Evolutionary conservation across 2,113 vertebrate species (phyloP), one percentile per base, ranked within the genome.

Genomic region (Potamarius usumacintae): DNA sequence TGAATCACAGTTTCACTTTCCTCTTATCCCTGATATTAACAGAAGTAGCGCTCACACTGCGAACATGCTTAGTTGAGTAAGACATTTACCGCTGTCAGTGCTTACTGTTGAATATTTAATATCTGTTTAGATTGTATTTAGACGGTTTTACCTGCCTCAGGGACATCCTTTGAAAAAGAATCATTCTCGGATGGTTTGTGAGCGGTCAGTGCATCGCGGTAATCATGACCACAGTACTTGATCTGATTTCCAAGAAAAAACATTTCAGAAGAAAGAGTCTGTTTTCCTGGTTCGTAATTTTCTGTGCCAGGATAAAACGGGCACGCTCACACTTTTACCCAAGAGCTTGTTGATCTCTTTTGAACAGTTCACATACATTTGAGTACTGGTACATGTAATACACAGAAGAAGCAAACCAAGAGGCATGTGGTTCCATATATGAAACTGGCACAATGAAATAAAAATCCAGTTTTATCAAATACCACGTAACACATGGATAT

Each of bases 61-160:
- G 57, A 58, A 74, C 60, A 12, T 48, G 65, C 72, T 84, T 69
- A 83, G 22, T 57, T 42, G 72, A 71, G 52, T 71, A 89, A 48
- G n/a, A 65, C 18, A 60, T 89, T 86, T 84, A 86, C 80, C 85
- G 22, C 65, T 10, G 62, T 85, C 27, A 74, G 27, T 76, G 60
- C 53, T 42, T n/a, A 50, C 60, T 86, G 85, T 65, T 53, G 42
- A 85, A 78, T 85, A 67, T 89, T 79, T 79, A 48, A 84, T 57
- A 67, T 80, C 27, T 72, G 60, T 62, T 74, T 67, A 85, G 48
- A 74, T 55, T 48, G 48, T 52, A 20, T 85, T 52, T 27, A 7
- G 86, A 69, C 27, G 1, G 42, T 84, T 62, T 79, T 42, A 2
- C 17, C 63, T 20, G 53, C 85, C 81, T 72, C 18, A 17, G 81